phyloP scores from a whole-genome alignment of 2,113 vertebrate species.

The Rynchops niger region DNA sequence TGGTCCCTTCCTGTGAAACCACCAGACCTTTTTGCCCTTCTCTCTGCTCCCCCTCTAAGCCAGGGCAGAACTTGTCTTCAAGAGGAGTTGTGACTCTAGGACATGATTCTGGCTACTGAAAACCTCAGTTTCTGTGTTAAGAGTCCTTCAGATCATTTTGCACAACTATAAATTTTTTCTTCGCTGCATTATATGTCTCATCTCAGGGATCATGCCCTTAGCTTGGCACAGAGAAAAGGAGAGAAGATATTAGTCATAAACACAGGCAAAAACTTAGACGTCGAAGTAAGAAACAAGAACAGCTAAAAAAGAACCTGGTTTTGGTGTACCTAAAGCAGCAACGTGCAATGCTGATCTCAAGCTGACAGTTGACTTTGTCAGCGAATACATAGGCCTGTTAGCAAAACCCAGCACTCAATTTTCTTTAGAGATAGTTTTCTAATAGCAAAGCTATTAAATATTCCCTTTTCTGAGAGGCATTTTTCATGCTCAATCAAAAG shows the following conservation, averaged over 20 bases:
- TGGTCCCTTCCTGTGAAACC: not conserved
- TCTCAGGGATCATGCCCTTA: not conserved
- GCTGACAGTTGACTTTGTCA: not conserved
- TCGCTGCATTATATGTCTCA: not conserved
- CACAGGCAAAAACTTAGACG: not conserved
- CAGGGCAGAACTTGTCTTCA: not conserved
- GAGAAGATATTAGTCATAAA: not conserved
- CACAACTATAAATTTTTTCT: not conserved
- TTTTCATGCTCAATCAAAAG: not conserved
- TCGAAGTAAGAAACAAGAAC: not conserved
- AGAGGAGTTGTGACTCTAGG: not conserved
- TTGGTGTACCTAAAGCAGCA: not conserved
- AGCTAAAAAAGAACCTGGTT: not conserved
- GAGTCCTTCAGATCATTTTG: not conserved
- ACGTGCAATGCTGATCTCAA: not conserved
- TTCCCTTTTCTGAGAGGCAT: not conserved
- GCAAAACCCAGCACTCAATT: not conserved
- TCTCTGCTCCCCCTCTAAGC: not conserved
- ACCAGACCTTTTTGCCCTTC: not conserved
- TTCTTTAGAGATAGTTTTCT: not conserved
- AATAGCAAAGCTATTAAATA: not conserved
- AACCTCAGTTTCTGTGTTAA: not conserved
- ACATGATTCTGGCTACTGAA: not conserved
- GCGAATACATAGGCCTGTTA: not conserved
- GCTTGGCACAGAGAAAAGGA: not conserved